These are phyloP conservation scores for Aleiodes testaceus DNA, from an alignment of 2,888 invertebrate genomes.

Conservation along the genomic window DNA sequence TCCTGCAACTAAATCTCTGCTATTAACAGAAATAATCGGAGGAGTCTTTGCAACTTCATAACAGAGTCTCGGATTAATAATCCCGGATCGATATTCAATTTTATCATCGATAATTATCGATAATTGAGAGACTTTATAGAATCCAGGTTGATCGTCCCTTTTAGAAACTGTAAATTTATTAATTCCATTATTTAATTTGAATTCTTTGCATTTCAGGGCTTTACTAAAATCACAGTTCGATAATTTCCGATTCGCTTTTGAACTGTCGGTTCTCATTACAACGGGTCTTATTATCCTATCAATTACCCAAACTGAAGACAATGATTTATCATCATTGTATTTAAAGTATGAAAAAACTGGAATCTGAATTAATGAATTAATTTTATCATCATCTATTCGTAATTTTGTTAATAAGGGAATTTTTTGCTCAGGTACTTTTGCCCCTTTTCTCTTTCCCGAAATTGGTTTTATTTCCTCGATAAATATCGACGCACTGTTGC, in stretches of 20 bases:
- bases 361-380: conserved; percentile 78
- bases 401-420: conserved; percentile 71
- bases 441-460: conserved; percentile 73
- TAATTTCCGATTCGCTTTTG: conserved; percentile 80
- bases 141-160: conserved; percentile 79
- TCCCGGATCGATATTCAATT: conserved; percentile 82
- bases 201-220: conserved; percentile 75
- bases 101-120: conserved; percentile 79
- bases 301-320: conserved; percentile 84
- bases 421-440: conserved; percentile 59
- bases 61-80: conserved; percentile 75
- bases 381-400: conserved; percentile 77
- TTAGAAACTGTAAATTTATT: conserved; percentile 79
- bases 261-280: conserved; percentile 82
- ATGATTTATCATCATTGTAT: conserved; percentile 86
- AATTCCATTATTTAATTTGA: conserved; percentile 78
- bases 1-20: conserved; percentile 86
- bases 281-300: conserved; percentile 80
- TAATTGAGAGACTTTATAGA: conserved; percentile 82
- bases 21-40: conserved; percentile 75
- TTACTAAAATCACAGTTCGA: conserved; percentile 80
- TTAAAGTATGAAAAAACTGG: conserved; percentile 82
- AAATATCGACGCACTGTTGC: conserved; percentile 79
- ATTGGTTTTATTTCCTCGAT: conserved; percentile 75
- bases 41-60: conserved; percentile 77